A percentile compares a stretch with the other conserved stretches of the same genome.
Conservation (phyloP, 2,888 invertebrate species). For the Phyllotreta striolata region DNA sequence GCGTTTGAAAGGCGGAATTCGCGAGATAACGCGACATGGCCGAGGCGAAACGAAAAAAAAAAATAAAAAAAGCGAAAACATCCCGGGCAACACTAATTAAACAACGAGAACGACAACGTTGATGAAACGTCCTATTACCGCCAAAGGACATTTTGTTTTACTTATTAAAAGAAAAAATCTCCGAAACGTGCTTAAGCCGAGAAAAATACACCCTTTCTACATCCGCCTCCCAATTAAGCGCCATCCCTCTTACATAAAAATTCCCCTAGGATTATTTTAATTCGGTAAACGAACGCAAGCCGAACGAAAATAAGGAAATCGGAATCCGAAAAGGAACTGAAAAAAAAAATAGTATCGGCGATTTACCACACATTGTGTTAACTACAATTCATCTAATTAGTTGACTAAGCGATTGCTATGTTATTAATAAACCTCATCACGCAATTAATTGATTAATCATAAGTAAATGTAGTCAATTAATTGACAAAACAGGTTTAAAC, state of each 20-base stretch:
- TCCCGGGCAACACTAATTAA: conserved; percentile 24
- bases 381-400: too few relatives aligned
- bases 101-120: conserved; percentile 30
- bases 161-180: conserved; percentile 34
- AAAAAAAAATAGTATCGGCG: not conserved
- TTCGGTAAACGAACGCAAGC: conserved; percentile 32
- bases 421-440: too few relatives aligned
- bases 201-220: conserved; percentile 31
- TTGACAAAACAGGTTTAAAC: too few relatives aligned
- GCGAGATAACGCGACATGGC: conserved; percentile 8
- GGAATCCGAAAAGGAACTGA: conserved; percentile 6
- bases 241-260: conserved; percentile 28
- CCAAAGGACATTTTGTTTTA: conserved; percentile 33
- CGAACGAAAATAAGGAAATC: conserved; percentile 33
- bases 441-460: too few relatives aligned
- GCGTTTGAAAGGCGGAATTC: conserved; percentile 14
- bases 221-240: conserved; percentile 31
- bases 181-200: conserved; percentile 32
- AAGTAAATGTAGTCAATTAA: too few relatives aligned
- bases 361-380: too few relatives aligned
- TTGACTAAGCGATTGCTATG: too few relatives aligned
- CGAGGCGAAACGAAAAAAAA: conserved; percentile 20
- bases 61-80: conserved; percentile 22
- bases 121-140: conserved; percentile 31
- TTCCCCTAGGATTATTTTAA: conserved; percentile 36